Evolutionary conservation across 2,113 vertebrate genomes (phyloP).

Genomic region (Cyrtonyx montezumae): DNA sequence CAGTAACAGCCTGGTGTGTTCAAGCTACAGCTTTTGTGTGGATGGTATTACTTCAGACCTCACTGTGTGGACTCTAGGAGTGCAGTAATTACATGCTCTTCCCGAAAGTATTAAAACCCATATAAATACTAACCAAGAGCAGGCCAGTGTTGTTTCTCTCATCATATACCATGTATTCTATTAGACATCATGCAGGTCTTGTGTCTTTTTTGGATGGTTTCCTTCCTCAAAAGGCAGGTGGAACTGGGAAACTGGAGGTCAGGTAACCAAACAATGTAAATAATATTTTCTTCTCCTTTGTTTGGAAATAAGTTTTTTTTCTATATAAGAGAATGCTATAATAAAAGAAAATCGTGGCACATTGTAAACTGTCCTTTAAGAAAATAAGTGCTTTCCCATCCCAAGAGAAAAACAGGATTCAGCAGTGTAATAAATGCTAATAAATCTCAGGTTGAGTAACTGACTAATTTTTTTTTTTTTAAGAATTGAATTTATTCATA

Average conservation of each 20-base stretch:
- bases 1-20: not conserved
- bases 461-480: not conserved
- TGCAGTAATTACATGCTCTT: not conserved
- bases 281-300: not conserved
- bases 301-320: not conserved
- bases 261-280: not conserved
- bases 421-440: not conserved
- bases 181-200: not conserved
- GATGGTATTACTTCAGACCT: not conserved
- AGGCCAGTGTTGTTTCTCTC: not conserved
- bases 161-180: not conserved
- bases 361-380: not conserved
- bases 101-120: not conserved
- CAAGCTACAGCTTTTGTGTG: not conserved
- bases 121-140: not conserved
- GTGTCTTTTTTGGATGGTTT: not conserved
- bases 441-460: not conserved
- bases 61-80: not conserved
- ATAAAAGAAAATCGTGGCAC: not conserved
- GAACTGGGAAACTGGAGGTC: not conserved
- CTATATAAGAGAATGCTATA: not conserved
- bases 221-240: not conserved
- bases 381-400: not conserved
- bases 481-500: not conserved
- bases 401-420: not conserved